phyloP scores from a whole-genome alignment of 2,113 vertebrate genomes.

The Upupa epops region DNA sequence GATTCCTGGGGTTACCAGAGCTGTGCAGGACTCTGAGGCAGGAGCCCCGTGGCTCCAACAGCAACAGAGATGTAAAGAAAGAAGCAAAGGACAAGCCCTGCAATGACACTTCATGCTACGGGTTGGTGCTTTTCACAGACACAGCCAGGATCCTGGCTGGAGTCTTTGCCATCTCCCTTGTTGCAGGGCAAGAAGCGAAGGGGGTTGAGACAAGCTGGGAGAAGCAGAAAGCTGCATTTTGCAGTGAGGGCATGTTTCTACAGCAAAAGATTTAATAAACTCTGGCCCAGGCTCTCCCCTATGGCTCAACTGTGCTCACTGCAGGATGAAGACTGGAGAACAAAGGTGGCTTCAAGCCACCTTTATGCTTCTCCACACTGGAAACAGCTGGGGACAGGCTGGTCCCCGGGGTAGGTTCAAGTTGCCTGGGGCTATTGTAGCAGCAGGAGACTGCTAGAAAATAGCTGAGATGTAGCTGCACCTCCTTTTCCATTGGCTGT shows the following conservation, averaged over 20 bases:
- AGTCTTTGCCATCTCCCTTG: not conserved
- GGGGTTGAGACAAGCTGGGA: not conserved
- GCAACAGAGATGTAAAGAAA: accelerated
- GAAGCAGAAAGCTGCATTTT: not conserved
- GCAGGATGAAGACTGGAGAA: not conserved
- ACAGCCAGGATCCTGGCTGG: not conserved
- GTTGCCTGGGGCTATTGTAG: not conserved
- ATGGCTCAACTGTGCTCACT: not conserved
- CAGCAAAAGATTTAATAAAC: not conserved
- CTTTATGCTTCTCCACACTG: not conserved
- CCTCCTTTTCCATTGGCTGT: not conserved
- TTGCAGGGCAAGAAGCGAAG: not conserved
- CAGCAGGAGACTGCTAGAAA: not conserved
- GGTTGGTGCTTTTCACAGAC: not conserved
- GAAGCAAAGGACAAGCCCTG: not conserved
- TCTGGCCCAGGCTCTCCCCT: constrained; percentile 15
- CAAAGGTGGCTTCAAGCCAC: constrained; percentile 65
- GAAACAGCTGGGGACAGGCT: constrained; percentile 33
- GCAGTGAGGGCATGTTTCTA: not conserved
- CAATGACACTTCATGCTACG: not conserved
- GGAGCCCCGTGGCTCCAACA: not conserved
- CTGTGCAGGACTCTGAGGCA: not conserved
- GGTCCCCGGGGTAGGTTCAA: not conserved
- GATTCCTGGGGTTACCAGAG: not conserved
- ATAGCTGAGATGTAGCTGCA: not conserved